These are phyloP conservation scores for Pheosia gnoma DNA, from an alignment of 2,888 invertebrate genomes.

Conservation along the genomic window DNA sequence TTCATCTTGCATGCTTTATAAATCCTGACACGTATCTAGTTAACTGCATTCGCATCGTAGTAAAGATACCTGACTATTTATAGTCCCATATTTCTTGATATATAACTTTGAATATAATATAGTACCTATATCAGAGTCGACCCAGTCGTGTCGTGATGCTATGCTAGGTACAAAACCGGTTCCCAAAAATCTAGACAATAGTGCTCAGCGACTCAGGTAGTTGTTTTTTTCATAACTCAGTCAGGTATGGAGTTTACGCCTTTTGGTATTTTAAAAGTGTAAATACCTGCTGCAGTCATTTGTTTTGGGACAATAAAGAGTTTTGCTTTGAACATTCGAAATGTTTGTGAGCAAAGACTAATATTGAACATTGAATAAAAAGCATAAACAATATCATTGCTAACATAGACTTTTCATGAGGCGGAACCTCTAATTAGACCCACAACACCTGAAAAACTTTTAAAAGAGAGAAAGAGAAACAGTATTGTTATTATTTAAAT, in stretches of 20 bases:
- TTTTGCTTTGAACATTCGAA: background rate
- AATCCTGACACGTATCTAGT: too few species aligned
- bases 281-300: background rate
- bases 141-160: background rate
- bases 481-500: background rate
- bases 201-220: constrained; percentile 1
- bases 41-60: too few species aligned
- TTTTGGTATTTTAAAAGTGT: background rate
- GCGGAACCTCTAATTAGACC: too few species aligned
- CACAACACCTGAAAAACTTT: too few species aligned
- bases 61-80: too few species aligned
- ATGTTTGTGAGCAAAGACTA: too few species aligned
- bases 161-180: background rate
- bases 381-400: too few species aligned
- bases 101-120: background rate
- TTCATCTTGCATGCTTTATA: too few species aligned
- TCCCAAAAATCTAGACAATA: constrained; percentile 5
- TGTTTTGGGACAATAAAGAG: background rate
- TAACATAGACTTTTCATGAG: too few species aligned
- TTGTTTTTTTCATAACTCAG: background rate
- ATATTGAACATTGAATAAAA: too few species aligned
- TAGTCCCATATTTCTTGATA: too few species aligned
- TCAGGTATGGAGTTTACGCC: background rate
- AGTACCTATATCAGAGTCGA: background rate
- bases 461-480: too few species aligned